These are phyloP conservation scores for Petrocephalus sullivani DNA, from an alignment of 2,797 vertebrate genomes.

Conservation along the genomic window DNA sequence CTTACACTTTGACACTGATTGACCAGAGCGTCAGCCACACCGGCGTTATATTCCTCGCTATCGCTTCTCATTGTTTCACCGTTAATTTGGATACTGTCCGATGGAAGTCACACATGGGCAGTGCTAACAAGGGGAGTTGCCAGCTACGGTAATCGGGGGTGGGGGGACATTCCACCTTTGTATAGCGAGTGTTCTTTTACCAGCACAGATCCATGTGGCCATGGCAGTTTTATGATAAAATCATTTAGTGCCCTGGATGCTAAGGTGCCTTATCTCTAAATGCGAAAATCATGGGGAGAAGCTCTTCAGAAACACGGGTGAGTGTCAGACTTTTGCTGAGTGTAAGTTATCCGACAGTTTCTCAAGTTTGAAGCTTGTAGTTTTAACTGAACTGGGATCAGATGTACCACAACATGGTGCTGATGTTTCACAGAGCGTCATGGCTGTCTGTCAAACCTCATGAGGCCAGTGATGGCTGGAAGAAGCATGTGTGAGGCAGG, in stretches of 20 bases:
- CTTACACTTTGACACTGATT: neutral
- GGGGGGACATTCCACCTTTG: neutral
- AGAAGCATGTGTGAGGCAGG: neutral
- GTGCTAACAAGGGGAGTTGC: neutral
- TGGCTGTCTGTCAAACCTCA: neutral
- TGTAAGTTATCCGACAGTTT: neutral
- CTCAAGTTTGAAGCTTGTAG: neutral
- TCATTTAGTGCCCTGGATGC: neutral
- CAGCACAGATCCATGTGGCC: neutral
- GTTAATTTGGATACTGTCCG: neutral
- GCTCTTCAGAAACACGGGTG: neutral
- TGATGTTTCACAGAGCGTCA: neutral
- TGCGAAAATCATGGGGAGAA: neutral
- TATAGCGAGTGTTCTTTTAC: neutral
- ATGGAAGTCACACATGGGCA: neutral
- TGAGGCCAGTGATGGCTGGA: neutral
- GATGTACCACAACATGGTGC: neutral
- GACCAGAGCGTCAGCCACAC: neutral
- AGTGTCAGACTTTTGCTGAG: neutral
- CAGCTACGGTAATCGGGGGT: neutral
- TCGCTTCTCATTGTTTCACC: neutral
- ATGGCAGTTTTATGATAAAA: neutral
- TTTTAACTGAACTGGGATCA: neutral
- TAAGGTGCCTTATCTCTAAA: neutral
- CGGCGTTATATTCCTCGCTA: neutral